Conservation (phyloP, 2,888 invertebrate species). For the Sinhomidia bicolor region DNA sequence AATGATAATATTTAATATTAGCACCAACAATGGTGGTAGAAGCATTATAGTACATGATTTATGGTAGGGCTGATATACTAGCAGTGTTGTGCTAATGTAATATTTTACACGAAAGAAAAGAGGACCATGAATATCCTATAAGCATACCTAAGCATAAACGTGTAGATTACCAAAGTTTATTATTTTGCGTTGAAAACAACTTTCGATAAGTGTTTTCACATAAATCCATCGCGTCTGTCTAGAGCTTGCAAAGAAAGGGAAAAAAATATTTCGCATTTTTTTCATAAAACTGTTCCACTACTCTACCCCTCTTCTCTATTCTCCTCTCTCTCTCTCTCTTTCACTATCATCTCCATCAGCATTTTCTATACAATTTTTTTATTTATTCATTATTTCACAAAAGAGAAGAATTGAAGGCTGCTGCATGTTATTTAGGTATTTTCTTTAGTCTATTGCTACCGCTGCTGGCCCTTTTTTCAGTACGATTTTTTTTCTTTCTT, state of each 20-base stretch:
- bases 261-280: neutral
- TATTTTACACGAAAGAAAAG: no score
- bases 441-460: neutral
- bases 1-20: no score
- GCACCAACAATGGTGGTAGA: no score
- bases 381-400: constrained; percentile 19
- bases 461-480: neutral
- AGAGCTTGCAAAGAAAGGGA: neutral
- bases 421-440: neutral
- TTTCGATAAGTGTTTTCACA: neutral
- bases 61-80: no score
- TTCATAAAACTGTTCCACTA: neutral
- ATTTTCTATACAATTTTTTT: neutral
- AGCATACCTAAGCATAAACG: neutral
- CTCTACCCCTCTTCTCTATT: neutral
- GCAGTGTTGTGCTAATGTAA: no score
- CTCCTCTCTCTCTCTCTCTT: neutral
- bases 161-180: neutral
- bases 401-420: constrained; percentile 5
- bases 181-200: neutral
- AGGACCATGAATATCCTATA: neutral
- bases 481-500: neutral
- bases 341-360: neutral
- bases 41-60: no score
- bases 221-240: neutral